phyloP scores from a whole-genome alignment of 2,113 vertebrate genomes.

The Benitochromis conjunctus region DNA sequence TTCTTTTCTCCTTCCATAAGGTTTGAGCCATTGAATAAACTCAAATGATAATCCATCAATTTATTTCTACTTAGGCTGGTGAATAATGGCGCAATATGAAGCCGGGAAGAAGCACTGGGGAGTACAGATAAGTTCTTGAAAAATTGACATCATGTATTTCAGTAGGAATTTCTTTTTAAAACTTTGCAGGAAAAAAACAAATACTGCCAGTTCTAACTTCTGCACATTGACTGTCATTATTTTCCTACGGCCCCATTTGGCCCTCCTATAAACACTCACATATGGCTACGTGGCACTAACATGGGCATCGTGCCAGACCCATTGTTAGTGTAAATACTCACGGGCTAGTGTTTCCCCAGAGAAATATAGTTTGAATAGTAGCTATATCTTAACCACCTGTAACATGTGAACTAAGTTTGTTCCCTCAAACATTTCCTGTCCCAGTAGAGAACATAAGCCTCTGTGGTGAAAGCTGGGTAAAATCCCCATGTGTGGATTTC shows the following conservation, averaged over 20 bases:
- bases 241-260: not conserved
- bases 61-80: conserved; percentile 65
- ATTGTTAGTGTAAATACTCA: conserved; percentile 61
- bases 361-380: conserved; percentile 45
- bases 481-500: conserved; percentile 36
- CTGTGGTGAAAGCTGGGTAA: conserved; percentile 38
- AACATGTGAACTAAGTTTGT: conserved; percentile 63
- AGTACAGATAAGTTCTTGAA: conserved; percentile 35
- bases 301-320: conserved; percentile 47
- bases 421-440: conserved; percentile 54
- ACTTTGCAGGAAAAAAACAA: not conserved
- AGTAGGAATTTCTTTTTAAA: conserved; percentile 18
- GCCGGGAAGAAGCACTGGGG: conserved; percentile 31
- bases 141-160: conserved; percentile 41
- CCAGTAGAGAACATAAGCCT: conserved; percentile 44
- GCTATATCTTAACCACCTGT: conserved; percentile 65
- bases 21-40: conserved; percentile 66
- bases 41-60: conserved; percentile 65
- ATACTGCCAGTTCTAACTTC: not conserved
- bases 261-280: conserved; percentile 12
- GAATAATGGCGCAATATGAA: conserved; percentile 57
- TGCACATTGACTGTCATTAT: not conserved
- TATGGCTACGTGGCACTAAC: conserved; percentile 27
- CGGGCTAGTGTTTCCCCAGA: conserved; percentile 21
- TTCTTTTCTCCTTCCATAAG: conserved; percentile 61